Evolutionary conservation across 2,113 vertebrate genomes (phyloP).

Genomic region (Tetrax tetrax): DNA sequence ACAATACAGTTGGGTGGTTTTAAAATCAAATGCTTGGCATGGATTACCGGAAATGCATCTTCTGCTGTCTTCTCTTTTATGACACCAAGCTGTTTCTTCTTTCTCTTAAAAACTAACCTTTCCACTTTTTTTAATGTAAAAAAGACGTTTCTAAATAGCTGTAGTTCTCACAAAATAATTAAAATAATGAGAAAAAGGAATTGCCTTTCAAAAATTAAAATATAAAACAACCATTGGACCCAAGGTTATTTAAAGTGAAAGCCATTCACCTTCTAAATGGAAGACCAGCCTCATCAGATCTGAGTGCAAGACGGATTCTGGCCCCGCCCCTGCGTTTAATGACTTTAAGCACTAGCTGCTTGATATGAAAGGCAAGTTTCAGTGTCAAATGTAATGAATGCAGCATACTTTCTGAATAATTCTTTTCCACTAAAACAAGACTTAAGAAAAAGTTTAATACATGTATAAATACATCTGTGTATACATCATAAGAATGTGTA

Average conservation of each 20-base stretch:
- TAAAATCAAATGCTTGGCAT: neutral
- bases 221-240: neutral
- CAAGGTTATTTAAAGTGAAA: neutral
- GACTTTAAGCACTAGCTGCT: neutral
- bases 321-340: neutral
- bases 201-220: neutral
- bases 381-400: neutral
- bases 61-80: neutral
- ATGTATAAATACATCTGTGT: neutral
- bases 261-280: neutral
- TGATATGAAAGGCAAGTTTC: neutral
- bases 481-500: neutral
- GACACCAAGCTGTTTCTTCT: neutral
- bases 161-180: neutral
- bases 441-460: neutral
- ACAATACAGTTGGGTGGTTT: neutral
- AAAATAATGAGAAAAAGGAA: neutral
- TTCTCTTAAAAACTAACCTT: neutral
- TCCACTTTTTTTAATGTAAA: neutral
- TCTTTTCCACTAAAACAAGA: neutral
- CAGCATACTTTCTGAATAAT: neutral
- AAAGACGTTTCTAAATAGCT: neutral
- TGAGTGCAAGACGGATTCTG: neutral
- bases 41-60: neutral
- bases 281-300: neutral